Evolutionary conservation across 2,797 vertebrate species (phyloP), one percentile per base, ranked within the genome.

Genomic region (Thaleichthys pacificus): DNA sequence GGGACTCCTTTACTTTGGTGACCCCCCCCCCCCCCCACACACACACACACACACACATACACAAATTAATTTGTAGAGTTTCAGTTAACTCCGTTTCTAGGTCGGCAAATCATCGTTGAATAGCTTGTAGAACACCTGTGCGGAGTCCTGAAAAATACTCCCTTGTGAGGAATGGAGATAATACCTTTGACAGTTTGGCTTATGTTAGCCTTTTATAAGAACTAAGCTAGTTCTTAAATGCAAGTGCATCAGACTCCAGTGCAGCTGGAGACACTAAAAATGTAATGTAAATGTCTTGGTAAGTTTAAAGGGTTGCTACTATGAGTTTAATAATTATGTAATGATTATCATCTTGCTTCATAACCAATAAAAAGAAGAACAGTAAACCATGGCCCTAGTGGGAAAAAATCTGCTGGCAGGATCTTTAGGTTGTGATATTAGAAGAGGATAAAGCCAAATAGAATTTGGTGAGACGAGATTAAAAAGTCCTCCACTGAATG

Each of bases 91-190:
- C 19, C 14, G 56, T 60, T 60, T 42, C 32, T 42, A 21, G 56
- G n/a, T 69, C 56, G 32, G 32, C 60, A 69, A 69, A 69, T 69
- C 68, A 60, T 60, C 26, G 56, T 69, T 32, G 32, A 24, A 69
- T 38, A 38, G 56, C 68, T 69, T 60, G 67, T 69, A 61, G 32
- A 69, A 60, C 56, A 69, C 32, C 68, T 61, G 68, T 32, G 67
- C 32, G 22, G 68, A 38, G 60, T 69, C 67, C 51, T n/a, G 56
- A 61, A 60, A 69, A 69, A 69, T 5, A 28, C 11, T 61, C 32
- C 68, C 68, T 56, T 15, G 56, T 60, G 56, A 69, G 68, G 19
- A 14, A 35, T 17, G n/a, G 21, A 69, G 30, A 69, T 14, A 15
- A 69, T 15, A 57, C 57, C 32, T 69, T 32, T 51, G 24, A 56